Evolutionary conservation across 2,888 invertebrate species (phyloP).

Genomic region (Gastrophysa polygoni): DNA sequence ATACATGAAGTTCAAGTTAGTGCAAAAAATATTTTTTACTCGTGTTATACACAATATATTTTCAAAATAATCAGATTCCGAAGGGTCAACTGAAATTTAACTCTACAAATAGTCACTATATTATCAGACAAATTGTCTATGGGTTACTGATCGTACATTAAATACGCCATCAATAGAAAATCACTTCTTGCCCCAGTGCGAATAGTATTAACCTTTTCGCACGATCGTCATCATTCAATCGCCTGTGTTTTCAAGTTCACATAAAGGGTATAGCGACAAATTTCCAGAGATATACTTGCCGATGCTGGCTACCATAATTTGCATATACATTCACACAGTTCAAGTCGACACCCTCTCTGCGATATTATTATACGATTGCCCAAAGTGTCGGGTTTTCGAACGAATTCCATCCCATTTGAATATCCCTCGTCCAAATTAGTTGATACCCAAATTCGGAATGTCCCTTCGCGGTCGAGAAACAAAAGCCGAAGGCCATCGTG

Average conservation of each 20-base stretch:
- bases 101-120: no score
- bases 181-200: no score
- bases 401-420: constrained; percentile 12
- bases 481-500: constrained; percentile 23
- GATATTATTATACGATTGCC: constrained; percentile 7
- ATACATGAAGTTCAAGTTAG: no score
- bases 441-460: constrained; percentile 26
- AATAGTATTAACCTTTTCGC: no score
- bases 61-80: no score
- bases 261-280: not conserved
- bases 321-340: constrained; percentile 3
- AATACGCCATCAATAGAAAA: no score
- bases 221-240: no score
- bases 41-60: no score
- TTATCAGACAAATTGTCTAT: no score
- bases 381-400: constrained; percentile 2
- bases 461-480: constrained; percentile 23
- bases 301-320: not conserved
- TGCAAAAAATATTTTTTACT: no score
- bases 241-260: not conserved
- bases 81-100: no score
- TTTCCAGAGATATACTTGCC: not conserved
- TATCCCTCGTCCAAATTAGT: constrained; percentile 25
- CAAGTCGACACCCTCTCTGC: not conserved
- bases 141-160: no score